phyloP scores from a whole-genome alignment of 2,888 invertebrate species.

The Tanypteryx hageni region DNA sequence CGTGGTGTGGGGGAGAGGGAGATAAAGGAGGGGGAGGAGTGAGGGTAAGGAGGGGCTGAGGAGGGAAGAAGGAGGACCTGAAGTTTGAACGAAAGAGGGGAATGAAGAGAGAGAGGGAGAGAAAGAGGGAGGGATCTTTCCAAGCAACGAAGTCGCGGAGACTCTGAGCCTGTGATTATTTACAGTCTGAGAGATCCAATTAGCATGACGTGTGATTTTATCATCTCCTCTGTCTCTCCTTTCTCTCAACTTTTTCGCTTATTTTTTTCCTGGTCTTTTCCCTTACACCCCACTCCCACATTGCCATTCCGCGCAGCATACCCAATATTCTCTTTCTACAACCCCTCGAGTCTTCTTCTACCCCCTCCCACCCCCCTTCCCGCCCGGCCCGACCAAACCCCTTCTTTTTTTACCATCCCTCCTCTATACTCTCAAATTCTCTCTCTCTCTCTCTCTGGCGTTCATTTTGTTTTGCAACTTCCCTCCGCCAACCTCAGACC shows the following conservation, averaged over 20 bases:
- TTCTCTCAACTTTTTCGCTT: not conserved
- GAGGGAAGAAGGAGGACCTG: not conserved
- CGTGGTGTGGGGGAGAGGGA: not conserved
- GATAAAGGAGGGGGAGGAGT: not conserved
- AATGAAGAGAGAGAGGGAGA: not conserved
- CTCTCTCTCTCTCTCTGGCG: not conserved
- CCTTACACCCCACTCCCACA: not conserved
- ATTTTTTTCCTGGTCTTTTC: not conserved
- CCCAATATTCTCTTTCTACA: not conserved
- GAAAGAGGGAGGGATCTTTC: conserved; percentile 17
- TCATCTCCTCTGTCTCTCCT: conserved; percentile 7
- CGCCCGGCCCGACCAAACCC: not conserved
- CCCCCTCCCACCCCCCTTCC: not conserved
- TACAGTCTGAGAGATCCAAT: conserved; percentile 64
- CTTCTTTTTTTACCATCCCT: not conserved
- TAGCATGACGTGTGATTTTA: conserved; percentile 64
- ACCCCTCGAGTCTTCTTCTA: not conserved
- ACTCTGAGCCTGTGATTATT: conserved; percentile 45
- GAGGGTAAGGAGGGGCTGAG: not conserved
- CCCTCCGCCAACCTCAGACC: not conserved
- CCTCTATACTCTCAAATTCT: not conserved
- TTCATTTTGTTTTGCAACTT: too few relatives aligned
- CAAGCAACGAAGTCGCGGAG: conserved; percentile 41
- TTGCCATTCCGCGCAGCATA: not conserved
- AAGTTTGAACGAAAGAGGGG: not conserved